These are phyloP conservation scores for Lasius platythorax DNA, from an alignment of 2,888 invertebrate genomes.

Conservation along the genomic window DNA sequence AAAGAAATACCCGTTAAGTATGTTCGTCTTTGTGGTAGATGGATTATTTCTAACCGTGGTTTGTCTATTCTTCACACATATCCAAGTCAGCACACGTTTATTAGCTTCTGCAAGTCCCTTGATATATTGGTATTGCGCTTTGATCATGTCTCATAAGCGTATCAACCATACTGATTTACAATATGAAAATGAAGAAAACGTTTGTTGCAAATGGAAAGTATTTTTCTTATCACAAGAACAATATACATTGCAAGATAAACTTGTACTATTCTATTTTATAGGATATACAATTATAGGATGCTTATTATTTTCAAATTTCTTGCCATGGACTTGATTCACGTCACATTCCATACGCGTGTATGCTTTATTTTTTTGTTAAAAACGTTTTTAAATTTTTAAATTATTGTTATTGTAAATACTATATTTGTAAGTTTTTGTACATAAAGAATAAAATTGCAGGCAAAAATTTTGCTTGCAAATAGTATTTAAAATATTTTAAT, in stretches of 20 bases:
- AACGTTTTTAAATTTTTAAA: background rate
- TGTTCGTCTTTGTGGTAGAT: slow-evolving; percentile 92
- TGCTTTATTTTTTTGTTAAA: background rate
- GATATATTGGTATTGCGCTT: slow-evolving; percentile 95
- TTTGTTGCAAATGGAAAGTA: slow-evolving; percentile 88
- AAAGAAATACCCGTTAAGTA: slow-evolving; percentile 80
- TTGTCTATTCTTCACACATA: slow-evolving; percentile 94
- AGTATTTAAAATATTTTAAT: slow-evolving; percentile 28
- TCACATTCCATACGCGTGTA: slow-evolving; percentile 1
- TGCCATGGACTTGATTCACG: slow-evolving; percentile 94
- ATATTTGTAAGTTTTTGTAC: slow-evolving; percentile 4
- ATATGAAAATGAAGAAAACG: slow-evolving; percentile 87
- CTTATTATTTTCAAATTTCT: slow-evolving; percentile 94
- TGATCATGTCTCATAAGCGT: slow-evolving; percentile 86
- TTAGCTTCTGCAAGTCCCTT: slow-evolving; percentile 95
- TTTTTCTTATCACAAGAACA: slow-evolving; percentile 87
- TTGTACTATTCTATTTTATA: slow-evolving; percentile 92
- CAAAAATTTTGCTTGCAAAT: background rate
- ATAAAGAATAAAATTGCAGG: slow-evolving; percentile 14
- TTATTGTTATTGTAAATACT: slow-evolving; percentile 3
- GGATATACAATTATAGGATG: slow-evolving; percentile 94
- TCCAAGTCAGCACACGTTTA: slow-evolving; percentile 96
- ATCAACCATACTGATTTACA: slow-evolving; percentile 83
- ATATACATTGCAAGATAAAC: slow-evolving; percentile 87
- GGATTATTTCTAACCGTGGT: slow-evolving; percentile 91